Percentiles rank a stretch among this genome's conserved stretches.
Evolutionary conservation across 2,797 vertebrate species (phyloP).

Genomic region (Sarcophilus harrisii): DNA sequence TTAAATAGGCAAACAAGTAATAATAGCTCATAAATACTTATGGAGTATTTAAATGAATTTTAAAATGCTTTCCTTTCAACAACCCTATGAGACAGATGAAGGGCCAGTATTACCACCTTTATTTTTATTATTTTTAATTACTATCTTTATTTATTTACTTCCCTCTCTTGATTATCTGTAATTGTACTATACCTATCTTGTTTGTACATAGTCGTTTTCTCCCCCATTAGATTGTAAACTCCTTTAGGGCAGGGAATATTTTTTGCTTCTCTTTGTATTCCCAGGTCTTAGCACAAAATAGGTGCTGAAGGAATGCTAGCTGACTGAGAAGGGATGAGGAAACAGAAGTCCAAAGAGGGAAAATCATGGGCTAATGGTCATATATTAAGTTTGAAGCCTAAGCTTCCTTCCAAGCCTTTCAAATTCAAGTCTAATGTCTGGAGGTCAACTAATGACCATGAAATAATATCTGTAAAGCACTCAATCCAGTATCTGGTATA

Average conservation of each 20-base stretch:
- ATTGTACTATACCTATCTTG: neutral
- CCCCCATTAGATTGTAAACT: neutral
- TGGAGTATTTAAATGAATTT: neutral
- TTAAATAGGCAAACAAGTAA: neutral
- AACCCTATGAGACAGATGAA: neutral
- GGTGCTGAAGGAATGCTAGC: neutral
- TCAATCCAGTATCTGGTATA: neutral
- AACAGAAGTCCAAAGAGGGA: neutral
- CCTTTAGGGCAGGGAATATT: neutral
- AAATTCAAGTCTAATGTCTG: neutral
- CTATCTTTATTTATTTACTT: neutral
- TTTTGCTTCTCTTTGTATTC: neutral
- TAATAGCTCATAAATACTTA: neutral
- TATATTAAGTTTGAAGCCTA: neutral
- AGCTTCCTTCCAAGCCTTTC: neutral
- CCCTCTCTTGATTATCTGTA: neutral
- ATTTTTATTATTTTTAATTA: neutral
- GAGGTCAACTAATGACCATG: neutral
- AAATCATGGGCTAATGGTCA: neutral
- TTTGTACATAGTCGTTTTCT: neutral
- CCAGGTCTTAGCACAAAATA: neutral
- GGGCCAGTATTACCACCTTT: neutral
- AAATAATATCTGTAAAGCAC: neutral
- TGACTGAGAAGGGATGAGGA: neutral
- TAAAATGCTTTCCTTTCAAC: neutral